These are phyloP conservation scores for Perizoma flavofasciatum DNA, from an alignment of 2,888 invertebrate species.

Conservation along the genomic window DNA sequence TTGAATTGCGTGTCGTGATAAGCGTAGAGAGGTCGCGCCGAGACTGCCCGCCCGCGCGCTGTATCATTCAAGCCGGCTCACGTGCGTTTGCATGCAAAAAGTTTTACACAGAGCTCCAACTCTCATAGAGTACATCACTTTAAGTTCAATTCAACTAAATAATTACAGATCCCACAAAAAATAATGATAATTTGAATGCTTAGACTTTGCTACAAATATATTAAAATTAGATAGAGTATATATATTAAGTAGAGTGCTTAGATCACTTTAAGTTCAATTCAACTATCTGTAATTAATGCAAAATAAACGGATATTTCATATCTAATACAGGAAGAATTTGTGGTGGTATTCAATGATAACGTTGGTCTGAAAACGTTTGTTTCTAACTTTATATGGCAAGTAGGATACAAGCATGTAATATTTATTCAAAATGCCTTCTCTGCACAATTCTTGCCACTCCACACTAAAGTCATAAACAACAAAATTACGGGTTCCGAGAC, in stretches of 20 bases:
- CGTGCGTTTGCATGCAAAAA: slow-evolving; percentile 75
- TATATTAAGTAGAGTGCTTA: no score
- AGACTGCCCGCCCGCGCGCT: slow-evolving; percentile 71
- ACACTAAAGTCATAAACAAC: slow-evolving; percentile 44
- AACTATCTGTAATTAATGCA: not conserved
- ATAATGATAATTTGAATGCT: no score
- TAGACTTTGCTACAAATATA: no score
- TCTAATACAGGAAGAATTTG: slow-evolving; percentile 17
- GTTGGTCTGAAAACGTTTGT: not conserved
- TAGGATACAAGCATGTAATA: no score
- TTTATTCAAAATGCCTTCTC: slow-evolving; percentile 11
- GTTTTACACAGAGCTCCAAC: slow-evolving; percentile 64
- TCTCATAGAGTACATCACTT: slow-evolving; percentile 56
- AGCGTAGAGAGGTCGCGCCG: slow-evolving; percentile 71
- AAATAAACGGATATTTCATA: slow-evolving; percentile 11
- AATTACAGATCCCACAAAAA: not conserved
- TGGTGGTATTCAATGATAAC: slow-evolving; percentile 9
- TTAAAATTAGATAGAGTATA: no score
- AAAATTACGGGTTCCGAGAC: slow-evolving; percentile 53
- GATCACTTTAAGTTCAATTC: no score
- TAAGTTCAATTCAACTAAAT: slow-evolving; percentile 1
- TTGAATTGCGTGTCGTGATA: slow-evolving; percentile 72
- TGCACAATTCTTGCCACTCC: slow-evolving; percentile 25
- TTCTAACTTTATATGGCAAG: not conserved
- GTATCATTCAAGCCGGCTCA: slow-evolving; percentile 73